Percentiles rank a stretch among this genome's conserved stretches.
Evolutionary conservation across 2,113 vertebrate genomes (phyloP).

Genomic region (Lepidothrix coronata): DNA sequence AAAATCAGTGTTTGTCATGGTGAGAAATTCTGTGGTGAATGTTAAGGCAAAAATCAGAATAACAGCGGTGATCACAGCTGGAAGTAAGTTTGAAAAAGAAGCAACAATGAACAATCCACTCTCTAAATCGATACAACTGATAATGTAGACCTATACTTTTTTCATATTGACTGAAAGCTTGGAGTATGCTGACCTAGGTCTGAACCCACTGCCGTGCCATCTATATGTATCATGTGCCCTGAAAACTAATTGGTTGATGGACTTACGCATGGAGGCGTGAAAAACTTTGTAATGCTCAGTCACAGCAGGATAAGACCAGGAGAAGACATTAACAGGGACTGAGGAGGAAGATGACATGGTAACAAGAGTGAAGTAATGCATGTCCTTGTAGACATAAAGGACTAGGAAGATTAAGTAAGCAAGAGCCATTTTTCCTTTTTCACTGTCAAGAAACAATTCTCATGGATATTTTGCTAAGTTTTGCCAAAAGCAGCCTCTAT

Average conservation of each 20-base stretch:
- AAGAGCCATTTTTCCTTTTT: constrained; percentile 5
- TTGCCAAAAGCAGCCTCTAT: background rate
- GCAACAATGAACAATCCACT: constrained; percentile 32
- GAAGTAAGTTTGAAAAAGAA: constrained; percentile 37
- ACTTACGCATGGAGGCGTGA: constrained; percentile 84
- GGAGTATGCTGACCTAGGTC: constrained; percentile 75
- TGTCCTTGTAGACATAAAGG: constrained; percentile 71
- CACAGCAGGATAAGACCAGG: constrained; percentile 80
- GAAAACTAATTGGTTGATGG: constrained; percentile 78
- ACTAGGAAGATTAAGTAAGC: constrained; percentile 32
- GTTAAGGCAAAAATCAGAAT: background rate
- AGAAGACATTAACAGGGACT: constrained; percentile 80
- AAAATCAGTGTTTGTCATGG: background rate
- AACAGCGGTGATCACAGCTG: background rate
- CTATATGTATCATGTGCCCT: constrained; percentile 82
- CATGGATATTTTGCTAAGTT: background rate
- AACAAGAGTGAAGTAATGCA: constrained; percentile 72
- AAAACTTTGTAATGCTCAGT: constrained; percentile 86
- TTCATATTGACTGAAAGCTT: constrained; percentile 62
- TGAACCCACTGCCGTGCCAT: constrained; percentile 80
- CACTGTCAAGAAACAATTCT: background rate
- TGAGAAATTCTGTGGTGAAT: constrained; percentile 27
- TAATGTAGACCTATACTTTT: constrained; percentile 58
- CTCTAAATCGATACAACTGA: constrained; percentile 63
- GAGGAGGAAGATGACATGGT: constrained; percentile 62